phyloP scores from a whole-genome alignment of 2,888 invertebrate genomes.

The Podabrus alpinus region DNA sequence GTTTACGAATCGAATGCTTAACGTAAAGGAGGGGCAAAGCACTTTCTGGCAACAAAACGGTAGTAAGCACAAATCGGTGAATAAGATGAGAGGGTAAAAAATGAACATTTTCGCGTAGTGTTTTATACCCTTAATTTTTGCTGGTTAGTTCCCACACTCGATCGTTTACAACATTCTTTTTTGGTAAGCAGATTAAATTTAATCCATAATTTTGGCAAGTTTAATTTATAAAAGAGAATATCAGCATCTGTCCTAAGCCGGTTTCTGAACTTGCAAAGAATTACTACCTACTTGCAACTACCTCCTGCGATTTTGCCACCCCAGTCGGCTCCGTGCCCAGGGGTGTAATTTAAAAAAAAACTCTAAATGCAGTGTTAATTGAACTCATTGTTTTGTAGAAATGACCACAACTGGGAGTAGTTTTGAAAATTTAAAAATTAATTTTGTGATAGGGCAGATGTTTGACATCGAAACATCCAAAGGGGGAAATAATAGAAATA shows the following conservation, averaged over 20 bases:
- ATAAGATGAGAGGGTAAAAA: slow-evolving; percentile 41
- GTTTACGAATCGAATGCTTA: slow-evolving; percentile 21
- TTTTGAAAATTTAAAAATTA: background rate
- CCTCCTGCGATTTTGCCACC: background rate
- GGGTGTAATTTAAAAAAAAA: background rate
- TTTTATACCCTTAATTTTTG: slow-evolving; percentile 13
- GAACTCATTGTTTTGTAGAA: background rate
- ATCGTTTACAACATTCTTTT: background rate
- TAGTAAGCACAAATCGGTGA: slow-evolving; percentile 30
- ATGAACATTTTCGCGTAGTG: slow-evolving; percentile 15
- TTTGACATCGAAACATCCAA: background rate
- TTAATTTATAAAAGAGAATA: slow-evolving; percentile 40
- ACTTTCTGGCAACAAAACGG: slow-evolving; percentile 18
- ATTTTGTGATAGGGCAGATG: background rate
- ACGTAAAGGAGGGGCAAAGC: slow-evolving; percentile 47
- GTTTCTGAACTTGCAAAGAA: slow-evolving; percentile 19
- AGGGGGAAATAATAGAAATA: slow-evolving; percentile 3
- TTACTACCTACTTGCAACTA: background rate
- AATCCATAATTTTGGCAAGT: slow-evolving; percentile 20
- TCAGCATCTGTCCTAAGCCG: slow-evolving; percentile 32
- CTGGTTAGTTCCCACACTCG: background rate
- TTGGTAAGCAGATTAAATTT: background rate
- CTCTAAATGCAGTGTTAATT: background rate
- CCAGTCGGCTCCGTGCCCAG: background rate
- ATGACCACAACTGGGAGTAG: background rate